Evolutionary conservation across 2,888 invertebrate genomes (phyloP).

Genomic region (Anorthoa munda): DNA sequence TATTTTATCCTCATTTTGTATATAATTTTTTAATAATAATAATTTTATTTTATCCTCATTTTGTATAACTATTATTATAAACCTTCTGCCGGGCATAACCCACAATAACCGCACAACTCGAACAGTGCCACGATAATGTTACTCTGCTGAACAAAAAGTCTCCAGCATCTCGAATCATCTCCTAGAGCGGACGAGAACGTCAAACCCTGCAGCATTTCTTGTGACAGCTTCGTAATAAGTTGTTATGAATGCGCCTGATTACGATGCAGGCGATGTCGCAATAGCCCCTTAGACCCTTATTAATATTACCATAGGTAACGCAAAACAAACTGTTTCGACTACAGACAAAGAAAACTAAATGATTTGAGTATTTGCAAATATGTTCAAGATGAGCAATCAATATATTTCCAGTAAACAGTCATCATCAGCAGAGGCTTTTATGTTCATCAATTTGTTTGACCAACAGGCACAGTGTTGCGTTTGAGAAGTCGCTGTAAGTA

Average conservation of each 20-base stretch:
- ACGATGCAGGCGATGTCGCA: conserved; percentile 23
- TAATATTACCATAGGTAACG: background rate
- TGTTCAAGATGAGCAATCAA: background rate
- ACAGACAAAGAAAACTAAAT: too few species aligned
- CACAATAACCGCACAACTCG: background rate
- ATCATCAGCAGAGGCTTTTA: background rate
- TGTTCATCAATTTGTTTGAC: background rate
- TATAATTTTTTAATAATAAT: too few species aligned
- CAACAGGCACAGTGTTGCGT: background rate
- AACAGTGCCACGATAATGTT: background rate
- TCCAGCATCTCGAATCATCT: background rate
- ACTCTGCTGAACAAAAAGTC: background rate
- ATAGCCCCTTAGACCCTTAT: background rate
- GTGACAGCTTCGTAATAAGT: background rate
- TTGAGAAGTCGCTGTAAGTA: background rate
- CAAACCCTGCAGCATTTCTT: conserved; percentile 32
- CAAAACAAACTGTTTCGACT: background rate
- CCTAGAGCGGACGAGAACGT: conserved; percentile 12
- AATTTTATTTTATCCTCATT: background rate
- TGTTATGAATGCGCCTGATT: conserved; percentile 20
- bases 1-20: background rate
- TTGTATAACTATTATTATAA: background rate
- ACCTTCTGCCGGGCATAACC: too few species aligned
- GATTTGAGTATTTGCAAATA: background rate
- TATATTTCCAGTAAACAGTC: too few species aligned